Conservation (phyloP, 2,113 vertebrate genomes). For the Rynchops niger region DNA sequence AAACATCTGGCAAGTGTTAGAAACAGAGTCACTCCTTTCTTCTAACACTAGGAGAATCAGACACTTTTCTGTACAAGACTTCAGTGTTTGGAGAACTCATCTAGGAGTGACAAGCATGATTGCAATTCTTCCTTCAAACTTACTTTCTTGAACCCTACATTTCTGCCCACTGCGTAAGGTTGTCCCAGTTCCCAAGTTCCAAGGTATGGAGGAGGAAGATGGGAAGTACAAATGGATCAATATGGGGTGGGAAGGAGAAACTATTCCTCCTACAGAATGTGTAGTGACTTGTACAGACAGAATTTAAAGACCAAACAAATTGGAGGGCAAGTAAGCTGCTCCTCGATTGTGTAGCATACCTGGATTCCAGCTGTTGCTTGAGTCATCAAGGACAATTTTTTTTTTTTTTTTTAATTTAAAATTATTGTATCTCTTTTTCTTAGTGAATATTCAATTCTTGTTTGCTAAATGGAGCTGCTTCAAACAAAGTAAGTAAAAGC, state of each 20-base stretch:
- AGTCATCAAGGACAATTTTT: neutral
- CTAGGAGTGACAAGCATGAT: neutral
- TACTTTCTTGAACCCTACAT: neutral
- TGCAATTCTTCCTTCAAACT: neutral
- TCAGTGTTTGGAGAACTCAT: neutral
- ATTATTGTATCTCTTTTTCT: neutral
- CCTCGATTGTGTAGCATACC: neutral
- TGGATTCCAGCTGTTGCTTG: neutral
- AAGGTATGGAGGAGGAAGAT: neutral
- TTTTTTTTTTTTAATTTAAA: neutral
- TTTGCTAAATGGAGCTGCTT: neutral
- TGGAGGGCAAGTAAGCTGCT: neutral
- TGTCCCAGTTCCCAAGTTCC: neutral
- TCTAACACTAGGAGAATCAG: neutral
- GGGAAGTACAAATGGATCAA: neutral
- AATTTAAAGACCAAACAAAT: neutral
- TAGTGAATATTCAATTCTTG: neutral
- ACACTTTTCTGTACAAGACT: neutral
- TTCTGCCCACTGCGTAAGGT: neutral
- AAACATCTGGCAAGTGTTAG: neutral
- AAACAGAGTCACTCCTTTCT: neutral
- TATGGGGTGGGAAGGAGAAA: neutral
- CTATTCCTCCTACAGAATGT: neutral
- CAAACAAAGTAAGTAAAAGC: neutral
- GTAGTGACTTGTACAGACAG: neutral